Evolutionary conservation across 2,113 vertebrate genomes (phyloP), one percentile per base, ranked within the genome.

Genomic region (Grammomys dolichurus): DNA sequence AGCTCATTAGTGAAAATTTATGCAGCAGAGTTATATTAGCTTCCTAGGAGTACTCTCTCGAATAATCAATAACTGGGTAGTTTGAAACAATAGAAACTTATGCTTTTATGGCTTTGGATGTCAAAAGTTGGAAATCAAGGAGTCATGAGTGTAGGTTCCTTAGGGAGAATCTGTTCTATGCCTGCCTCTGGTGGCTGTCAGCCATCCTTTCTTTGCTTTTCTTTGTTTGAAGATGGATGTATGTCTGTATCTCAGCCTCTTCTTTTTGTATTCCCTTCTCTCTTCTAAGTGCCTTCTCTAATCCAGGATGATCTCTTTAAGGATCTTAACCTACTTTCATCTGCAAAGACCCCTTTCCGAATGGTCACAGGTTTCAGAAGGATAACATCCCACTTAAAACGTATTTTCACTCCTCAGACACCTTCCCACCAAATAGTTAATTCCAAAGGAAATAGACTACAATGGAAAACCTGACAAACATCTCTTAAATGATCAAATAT

Each of bases 261-360:
- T 36, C 5, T 51, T 87, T 87, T n/a, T 70, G 20, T 92, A 63
- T 94, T 9, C 7, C 36, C 54, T 36, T 60, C 77, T 76, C 48
- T 89, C 33, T 94, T 88, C 36, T 94, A 86, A 93, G 73, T 85
- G 69, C 40, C 89, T 17, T 67, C 69, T 96, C 46, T 96, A 94
- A 94, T 95, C 58, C 40, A 95, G 85, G 93, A 87, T 95, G 75
- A 94, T 92, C 91, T 75, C 87, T 90, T 92, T 92, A 92, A 95
- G 60, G 78, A 89, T 93, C 81, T 96, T 96, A 92, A 93, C 91
- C 91, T 92, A 89, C 91, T 96, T 96, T 89, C 16, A 76, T 94
- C 36, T 81, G 12, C 9, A 72, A 86, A 96, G 78, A 91, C 63
- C 54, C 51, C 81, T 95, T 93, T 84, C 87, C 24, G 76, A 81